Evolutionary conservation across 2,888 invertebrate species (phyloP), one percentile per base, ranked within the genome.

Genomic region (Euplexia lucipara): DNA sequence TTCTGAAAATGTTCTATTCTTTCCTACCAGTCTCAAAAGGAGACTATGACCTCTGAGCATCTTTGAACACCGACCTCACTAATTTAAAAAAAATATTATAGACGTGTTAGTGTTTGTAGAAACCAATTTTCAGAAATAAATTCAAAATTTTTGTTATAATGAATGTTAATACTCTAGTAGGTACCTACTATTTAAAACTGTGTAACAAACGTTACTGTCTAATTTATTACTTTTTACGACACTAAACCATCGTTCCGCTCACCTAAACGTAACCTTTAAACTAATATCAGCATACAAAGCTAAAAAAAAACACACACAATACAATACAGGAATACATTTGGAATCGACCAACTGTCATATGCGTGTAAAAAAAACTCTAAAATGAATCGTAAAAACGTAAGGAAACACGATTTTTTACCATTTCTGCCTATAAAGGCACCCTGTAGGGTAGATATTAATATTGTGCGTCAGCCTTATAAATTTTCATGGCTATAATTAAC

Each of bases 401-500:
- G 86, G 85, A 86, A 87, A 87, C 62, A 63, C 83, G 83, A 83
- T 83, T 86, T 88, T 90, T 92, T 90, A 88, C 80, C 85, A 75
- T 86, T 87, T 76, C 85, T 78, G 83, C 87, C 88, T 87, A 89
- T 90, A 90, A 90, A 91, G 89, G 91, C 89, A 88, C 91, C 93
- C 92, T 89, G 86, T 85, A 88, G 85, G 79, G 82, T 63, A 61
- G 59, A 82, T 92, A 94, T 94, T 94, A 95, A 94, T 94, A 93
- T 88, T 88, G 90, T 90, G 87, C 89, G 86, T 85, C 86, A 79
- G 85, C 87, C 92, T 93, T 92, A 94, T 95, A 94, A 87, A 95
- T 94, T 94, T 94, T 94, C 95, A 92, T 94, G 91, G 93, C 89
- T 91, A 92, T 95, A 94, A 95, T 95, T 95, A 95, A 90, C 89